Conservation (phyloP, 2,797 vertebrate genomes). For the Rousettus madagascariensis region DNA sequence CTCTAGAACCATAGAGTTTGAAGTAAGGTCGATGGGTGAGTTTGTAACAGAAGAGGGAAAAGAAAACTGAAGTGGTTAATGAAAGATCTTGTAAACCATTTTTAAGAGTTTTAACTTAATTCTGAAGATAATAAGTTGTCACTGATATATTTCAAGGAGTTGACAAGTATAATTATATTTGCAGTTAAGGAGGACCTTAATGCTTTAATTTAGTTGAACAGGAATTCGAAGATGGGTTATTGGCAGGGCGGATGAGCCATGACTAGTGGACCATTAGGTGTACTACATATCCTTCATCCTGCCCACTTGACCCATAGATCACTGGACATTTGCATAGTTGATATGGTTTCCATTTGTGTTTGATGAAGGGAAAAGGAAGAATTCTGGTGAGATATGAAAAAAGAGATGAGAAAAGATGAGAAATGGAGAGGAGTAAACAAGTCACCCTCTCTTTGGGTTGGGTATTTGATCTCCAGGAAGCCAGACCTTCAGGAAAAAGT, state of each 20-base stretch:
- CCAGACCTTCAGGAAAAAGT: background rate
- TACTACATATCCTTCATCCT: background rate
- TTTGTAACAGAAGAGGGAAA: background rate
- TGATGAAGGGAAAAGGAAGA: background rate
- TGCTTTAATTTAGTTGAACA: background rate
- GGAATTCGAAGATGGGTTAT: background rate
- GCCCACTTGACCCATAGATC: fast-evolving
- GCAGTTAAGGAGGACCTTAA: background rate
- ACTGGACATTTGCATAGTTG: background rate
- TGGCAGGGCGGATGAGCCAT: background rate
- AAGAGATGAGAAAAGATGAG: background rate
- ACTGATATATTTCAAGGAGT: background rate
- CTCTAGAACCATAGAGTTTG: background rate
- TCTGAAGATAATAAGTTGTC: background rate
- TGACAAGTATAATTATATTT: background rate
- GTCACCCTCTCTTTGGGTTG: background rate
- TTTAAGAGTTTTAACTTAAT: background rate
- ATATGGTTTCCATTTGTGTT: background rate
- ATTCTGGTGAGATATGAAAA: background rate
- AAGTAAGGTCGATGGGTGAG: background rate
- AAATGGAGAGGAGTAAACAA: background rate
- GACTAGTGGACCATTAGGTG: background rate
- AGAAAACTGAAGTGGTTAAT: background rate
- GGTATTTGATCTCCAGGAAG: background rate
- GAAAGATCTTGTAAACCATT: background rate